Evolutionary conservation across 2,888 invertebrate genomes (phyloP).

Genomic region (Drosophila eohydei): DNA sequence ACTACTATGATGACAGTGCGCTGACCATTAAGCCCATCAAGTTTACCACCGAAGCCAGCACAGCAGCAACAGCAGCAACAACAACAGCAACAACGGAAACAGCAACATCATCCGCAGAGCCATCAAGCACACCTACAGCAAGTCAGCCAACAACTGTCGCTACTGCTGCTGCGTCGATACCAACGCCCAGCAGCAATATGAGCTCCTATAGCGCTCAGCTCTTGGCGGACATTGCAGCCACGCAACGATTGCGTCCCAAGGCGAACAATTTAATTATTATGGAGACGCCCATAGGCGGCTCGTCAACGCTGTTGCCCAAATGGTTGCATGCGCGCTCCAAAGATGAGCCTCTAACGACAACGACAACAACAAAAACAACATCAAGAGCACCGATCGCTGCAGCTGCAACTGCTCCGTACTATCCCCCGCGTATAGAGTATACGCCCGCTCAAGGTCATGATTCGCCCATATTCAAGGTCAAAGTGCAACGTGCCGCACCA

Average conservation of each 20-base stretch:
- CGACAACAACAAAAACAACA: slow-evolving; percentile 16
- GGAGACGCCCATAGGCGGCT: slow-evolving; percentile 48
- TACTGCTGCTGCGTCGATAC: slow-evolving; percentile 4
- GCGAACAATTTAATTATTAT: slow-evolving; percentile 65
- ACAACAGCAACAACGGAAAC: slow-evolving; percentile 14
- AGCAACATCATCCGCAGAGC: background rate
- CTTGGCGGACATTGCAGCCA: slow-evolving; percentile 66
- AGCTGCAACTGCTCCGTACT: slow-evolving; percentile 8
- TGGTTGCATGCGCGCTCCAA: slow-evolving; percentile 61
- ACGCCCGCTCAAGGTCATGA: slow-evolving; percentile 65
- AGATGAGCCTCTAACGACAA: slow-evolving; percentile 54
- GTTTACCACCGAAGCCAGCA: slow-evolving; percentile 55
- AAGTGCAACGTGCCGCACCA: slow-evolving; percentile 64
- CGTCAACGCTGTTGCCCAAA: slow-evolving; percentile 40
- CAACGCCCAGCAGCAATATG: slow-evolving; percentile 33
- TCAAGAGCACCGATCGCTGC: slow-evolving; percentile 5
- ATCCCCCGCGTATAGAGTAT: slow-evolving; percentile 51
- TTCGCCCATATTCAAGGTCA: slow-evolving; percentile 75
- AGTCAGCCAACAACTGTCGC: slow-evolving; percentile 12
- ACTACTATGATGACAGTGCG: slow-evolving; percentile 84
- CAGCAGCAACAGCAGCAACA: slow-evolving; percentile 21
- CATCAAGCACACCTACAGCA: slow-evolving; percentile 2
- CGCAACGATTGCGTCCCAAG: slow-evolving; percentile 47
- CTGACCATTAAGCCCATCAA: slow-evolving; percentile 82
- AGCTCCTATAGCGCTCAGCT: slow-evolving; percentile 64